Evolutionary conservation across 2,888 invertebrate genomes (phyloP), one percentile per base, ranked within the genome.

Genomic region (Phortica okadai): DNA sequence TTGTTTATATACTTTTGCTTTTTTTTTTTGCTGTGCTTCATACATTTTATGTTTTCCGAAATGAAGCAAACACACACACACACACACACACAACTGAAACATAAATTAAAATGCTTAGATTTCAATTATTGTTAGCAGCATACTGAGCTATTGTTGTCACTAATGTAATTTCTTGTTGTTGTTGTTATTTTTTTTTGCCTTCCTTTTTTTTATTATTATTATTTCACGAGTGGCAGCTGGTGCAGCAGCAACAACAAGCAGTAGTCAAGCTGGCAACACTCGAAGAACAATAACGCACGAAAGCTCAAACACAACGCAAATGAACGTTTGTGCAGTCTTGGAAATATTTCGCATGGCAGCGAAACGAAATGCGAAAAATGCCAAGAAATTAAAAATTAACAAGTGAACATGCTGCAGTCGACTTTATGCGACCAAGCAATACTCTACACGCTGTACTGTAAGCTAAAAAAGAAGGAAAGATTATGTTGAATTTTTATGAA

Each of bases 61-160:
- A 69, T n/a, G n/a, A 69, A 45, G 45, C 50, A 11, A 3, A 11
- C 50, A 11, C 50, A 11, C 50, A 11, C 2, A 11, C 50, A 54
- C 25, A n/a, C n/a, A 62, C 6, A 1, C 62, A 62, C 6, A 21
- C 16, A 62, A 70, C 25, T 16, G 8, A 59, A 62, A 69, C 44
- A 44, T 4, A 56, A 72, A 72, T 72, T 54, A 72, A 72, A 72
- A 72, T 72, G 54, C 70, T 72, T 56, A 72, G 54, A 72, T 54
- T 72, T 72, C 70, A 72, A 72, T 72, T 72, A 72, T 56, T 72
- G 70, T 72, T 72, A 56, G 70, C 56, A 25, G 21, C 70, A 45
- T 5, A 33, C 70, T 54, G 33, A 72, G 70, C 56, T 33, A 72
- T 54, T 72, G 70, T 72, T 72, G 14, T 25, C 70, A 21, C 25